Percentiles rank a stretch among this genome's conserved stretches.
Conservation (phyloP, 2,797 vertebrate species). For the Glossophaga mutica region DNA sequence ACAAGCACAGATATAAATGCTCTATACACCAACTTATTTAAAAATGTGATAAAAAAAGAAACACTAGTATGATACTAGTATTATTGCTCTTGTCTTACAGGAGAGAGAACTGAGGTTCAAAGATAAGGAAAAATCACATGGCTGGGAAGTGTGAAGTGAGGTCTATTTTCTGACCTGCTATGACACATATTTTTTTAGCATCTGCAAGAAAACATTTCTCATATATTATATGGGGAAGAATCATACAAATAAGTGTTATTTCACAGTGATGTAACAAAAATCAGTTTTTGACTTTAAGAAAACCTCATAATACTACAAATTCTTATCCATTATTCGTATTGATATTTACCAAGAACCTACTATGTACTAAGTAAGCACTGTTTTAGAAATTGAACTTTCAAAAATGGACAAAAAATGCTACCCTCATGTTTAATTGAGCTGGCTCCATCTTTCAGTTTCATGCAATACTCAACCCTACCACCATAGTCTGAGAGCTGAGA, state of each 20-base stretch:
- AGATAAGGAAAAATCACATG: not conserved
- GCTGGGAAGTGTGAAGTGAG: not conserved
- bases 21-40: not conserved
- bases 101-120: not conserved
- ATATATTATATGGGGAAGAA: not conserved
- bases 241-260: not conserved
- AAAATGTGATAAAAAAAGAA: not conserved
- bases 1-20: not conserved
- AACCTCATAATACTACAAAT: not conserved
- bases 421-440: not conserved
- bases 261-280: not conserved
- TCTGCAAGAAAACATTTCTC: not conserved
- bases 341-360: not conserved
- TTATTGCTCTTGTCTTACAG: not conserved
- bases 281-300: not conserved
- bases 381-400: conserved; percentile 31
- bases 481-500: not conserved
- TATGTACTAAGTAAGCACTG: not conserved
- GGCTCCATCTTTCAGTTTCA: not conserved
- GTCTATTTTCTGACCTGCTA: not conserved
- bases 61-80: not conserved
- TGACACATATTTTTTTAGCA: not conserved
- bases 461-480: not conserved
- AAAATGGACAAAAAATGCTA: not conserved
- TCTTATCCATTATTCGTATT: not conserved